Base-by-base conservation (phyloP, 2,888 invertebrate species). In the Drosophila kanekoi region DNA sequence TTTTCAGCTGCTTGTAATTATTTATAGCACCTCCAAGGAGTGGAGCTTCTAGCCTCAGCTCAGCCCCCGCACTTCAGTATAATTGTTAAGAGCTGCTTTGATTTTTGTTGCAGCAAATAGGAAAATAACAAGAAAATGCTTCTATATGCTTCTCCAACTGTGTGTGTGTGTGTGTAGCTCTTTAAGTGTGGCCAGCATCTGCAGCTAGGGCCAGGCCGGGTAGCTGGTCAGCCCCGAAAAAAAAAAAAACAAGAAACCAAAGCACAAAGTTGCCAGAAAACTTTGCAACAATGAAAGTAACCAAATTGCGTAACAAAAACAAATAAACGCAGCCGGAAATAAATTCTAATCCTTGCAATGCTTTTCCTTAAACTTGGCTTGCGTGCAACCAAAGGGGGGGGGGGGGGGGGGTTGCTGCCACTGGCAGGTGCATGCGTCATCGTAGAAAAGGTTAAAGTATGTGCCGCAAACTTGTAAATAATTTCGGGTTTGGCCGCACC, bases 371-470 rank as follows among this genome's bases (percentile, higher is more conserved):
- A 69, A 70, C 14, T 47, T 63, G 16, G 14, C 18, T 40, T n/a
- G 4, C 28, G 28, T 28, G 28, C 28, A 28, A 28, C 28, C 28
- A 28, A 28, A 28, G 38, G 4, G 10, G 20, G 20, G 1, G 10
- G 10, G 35, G 10, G 5, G 1, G 11, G 20, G 23, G 11, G 13
- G 18, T 9, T 41, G 37, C 32, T 60, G 16, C 49, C 43, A 16
- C 44, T 51, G 80, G 69, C 82, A 82, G 82, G 82, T 81, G 82
- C 53, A 78, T 81, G 82, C 82, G 85, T 84, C 83, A 83, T 80
- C 61, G 59, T 54, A 28, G 56, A 56, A 83, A 83, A 83, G 82
- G 85, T 82, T 74, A 83, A 79, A 84, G 82, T 80, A 54, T 79
- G 77, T 51, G 51, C 58, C 49, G 38, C 63, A 69, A 80, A 73